Conservation (phyloP, 2,113 vertebrate genomes). For the Solenodon paradoxus region DNA sequence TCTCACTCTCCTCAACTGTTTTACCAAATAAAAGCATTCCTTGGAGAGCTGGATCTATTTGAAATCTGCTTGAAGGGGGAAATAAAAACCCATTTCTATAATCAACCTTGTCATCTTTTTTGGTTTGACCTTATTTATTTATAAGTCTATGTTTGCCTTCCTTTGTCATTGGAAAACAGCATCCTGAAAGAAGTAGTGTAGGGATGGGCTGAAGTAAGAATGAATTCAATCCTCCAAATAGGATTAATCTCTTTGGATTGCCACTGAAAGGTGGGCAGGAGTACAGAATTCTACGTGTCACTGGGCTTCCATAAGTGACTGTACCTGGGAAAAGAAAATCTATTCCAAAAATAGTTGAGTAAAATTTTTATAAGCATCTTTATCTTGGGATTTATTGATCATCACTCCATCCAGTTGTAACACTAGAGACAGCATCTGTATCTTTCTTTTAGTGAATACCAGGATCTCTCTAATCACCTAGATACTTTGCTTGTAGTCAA, state of each 20-base stretch:
- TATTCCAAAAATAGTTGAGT: neutral
- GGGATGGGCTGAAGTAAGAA: neutral
- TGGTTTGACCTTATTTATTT: neutral
- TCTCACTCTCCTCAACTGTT: neutral
- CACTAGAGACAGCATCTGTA: neutral
- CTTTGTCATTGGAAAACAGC: neutral
- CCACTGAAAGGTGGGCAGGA: neutral
- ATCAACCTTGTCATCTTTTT: neutral
- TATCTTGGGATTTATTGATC: neutral
- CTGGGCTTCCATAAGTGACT: neutral
- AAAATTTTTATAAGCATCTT: neutral
- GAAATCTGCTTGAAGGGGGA: neutral
- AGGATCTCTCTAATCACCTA: neutral
- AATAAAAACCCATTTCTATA: neutral
- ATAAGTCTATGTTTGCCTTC: neutral
- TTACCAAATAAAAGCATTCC: conserved; percentile 49
- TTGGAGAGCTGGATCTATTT: neutral
- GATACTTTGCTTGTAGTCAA: neutral
- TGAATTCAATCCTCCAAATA: neutral
- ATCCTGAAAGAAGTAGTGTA: neutral
- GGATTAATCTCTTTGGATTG: neutral
- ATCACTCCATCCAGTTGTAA: neutral
- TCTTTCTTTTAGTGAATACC: neutral
- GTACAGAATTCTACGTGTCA: neutral
- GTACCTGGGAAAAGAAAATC: neutral